Conservation (phyloP, 1,140 invertebrate species). For the Acyrthosiphon pisum region DNA sequence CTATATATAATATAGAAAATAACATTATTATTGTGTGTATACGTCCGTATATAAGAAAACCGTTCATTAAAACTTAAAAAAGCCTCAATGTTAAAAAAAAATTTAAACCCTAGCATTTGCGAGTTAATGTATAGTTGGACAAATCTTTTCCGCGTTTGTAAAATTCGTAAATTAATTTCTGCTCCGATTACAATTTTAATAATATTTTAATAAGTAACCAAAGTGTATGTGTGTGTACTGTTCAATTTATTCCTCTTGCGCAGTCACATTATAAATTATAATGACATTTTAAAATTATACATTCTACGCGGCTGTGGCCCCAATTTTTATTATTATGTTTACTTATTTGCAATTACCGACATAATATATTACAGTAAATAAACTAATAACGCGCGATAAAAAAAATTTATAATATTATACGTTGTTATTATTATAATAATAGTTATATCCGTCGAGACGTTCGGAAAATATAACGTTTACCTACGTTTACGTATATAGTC, state of each 20-base stretch:
- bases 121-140: constrained; percentile 15
- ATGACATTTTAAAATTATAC: constrained; percentile 7
- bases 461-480: background rate
- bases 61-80: background rate
- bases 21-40: background rate
- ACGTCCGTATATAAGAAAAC: background rate
- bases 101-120: background rate
- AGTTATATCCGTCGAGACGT: background rate
- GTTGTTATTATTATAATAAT: background rate
- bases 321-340: constrained; percentile 12
- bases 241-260: constrained; percentile 15
- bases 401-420: constrained; percentile 1
- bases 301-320: background rate
- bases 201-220: constrained; percentile 37
- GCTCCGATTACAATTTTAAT: constrained; percentile 29
- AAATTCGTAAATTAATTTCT: constrained; percentile 23
- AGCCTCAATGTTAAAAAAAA: background rate
- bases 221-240: background rate
- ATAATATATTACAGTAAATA: background rate
- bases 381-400: background rate
- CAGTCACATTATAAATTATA: background rate
- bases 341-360: constrained; percentile 4
- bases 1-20: background rate
- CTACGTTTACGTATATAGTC: background rate
- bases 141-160: constrained; percentile 12